These are phyloP conservation scores for Apis dorsata DNA, from an alignment of 1,140 invertebrate species.

Conservation along the genomic window DNA sequence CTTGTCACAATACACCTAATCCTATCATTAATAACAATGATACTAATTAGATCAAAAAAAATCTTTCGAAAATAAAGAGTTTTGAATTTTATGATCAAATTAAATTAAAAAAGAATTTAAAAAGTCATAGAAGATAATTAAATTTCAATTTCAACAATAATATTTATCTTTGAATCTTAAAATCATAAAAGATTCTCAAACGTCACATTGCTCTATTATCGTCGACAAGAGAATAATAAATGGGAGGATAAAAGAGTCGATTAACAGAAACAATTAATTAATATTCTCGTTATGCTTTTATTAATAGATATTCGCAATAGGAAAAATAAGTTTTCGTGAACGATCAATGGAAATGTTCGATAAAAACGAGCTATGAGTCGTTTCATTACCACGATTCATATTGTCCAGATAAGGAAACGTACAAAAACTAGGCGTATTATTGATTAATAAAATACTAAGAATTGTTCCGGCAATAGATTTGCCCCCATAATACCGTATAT, in stretches of 20 bases:
- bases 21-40: no score
- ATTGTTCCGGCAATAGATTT: not conserved
- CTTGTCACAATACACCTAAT: no score
- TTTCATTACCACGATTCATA: not conserved
- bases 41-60: no score
- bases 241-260: not conserved
- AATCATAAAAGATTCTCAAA: no score
- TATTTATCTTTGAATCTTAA: no score
- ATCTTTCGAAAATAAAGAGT: no score
- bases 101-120: no score
- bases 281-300: not conserved
- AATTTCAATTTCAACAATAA: no score
- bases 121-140: no score
- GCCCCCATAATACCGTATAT: not conserved
- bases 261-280: not conserved
- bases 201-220: no score
- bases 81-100: no score
- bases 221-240: not conserved
- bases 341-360: conserved; percentile 11
- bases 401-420: not conserved
- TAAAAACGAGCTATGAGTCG: conserved; percentile 4
- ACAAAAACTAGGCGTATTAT: not conserved
- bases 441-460: conserved; percentile 24
- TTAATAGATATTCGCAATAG: not conserved
- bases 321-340: conserved; percentile 1